phyloP scores from a whole-genome alignment of 1,140 invertebrate species.

The Laupala kohalensis region DNA sequence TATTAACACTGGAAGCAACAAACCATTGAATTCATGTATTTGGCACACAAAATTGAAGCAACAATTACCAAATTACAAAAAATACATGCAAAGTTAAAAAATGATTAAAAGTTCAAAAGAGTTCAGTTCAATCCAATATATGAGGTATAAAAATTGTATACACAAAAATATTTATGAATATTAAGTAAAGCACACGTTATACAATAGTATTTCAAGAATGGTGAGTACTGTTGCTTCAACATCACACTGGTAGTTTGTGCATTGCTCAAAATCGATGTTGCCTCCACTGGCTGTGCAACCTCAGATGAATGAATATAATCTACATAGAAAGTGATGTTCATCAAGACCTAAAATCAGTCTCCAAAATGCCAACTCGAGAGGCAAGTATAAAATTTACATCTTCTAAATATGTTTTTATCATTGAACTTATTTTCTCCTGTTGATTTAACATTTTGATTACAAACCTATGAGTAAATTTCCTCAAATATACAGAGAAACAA shows the following conservation, averaged over 20 bases:
- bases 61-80: not conserved
- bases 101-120: not conserved
- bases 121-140: not conserved
- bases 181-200: too few relatives aligned
- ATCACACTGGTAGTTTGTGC: not conserved
- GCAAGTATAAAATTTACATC: too few relatives aligned
- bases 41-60: not conserved
- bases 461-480: too few relatives aligned
- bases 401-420: too few relatives aligned
- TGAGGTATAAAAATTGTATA: not conserved
- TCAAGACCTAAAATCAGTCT: not conserved
- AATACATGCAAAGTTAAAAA: not conserved
- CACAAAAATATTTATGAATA: too few relatives aligned
- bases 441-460: too few relatives aligned
- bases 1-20: not conserved
- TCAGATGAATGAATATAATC: not conserved
- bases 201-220: too few relatives aligned
- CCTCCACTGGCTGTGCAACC: not conserved
- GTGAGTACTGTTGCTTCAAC: conserved; percentile 1
- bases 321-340: not conserved
- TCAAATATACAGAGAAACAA: too few relatives aligned
- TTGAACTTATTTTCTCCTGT: too few relatives aligned
- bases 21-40: not conserved
- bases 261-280: not conserved
- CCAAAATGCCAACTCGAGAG: not conserved